A percentile compares a stretch with the other conserved stretches of the same genome.
These are phyloP conservation scores for Heteromyza rotundicornis DNA, from an alignment of 2,888 invertebrate species.

Conservation along the genomic window DNA sequence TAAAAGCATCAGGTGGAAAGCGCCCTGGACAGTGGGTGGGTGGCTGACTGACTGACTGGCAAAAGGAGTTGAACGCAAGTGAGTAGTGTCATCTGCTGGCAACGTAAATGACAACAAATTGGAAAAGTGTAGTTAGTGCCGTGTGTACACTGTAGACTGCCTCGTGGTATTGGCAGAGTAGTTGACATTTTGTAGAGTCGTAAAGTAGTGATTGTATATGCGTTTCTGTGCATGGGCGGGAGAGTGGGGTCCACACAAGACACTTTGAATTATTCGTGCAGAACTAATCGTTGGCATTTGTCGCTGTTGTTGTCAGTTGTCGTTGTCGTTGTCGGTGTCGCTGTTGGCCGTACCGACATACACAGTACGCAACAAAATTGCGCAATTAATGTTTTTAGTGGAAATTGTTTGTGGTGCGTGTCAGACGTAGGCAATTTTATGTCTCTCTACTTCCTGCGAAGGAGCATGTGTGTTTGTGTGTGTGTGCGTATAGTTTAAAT, in stretches of 20 bases:
- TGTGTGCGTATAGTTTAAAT: background rate
- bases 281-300: background rate
- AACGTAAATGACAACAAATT: background rate
- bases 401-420: constrained; percentile 3
- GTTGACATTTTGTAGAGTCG: background rate
- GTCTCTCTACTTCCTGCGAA: no score
- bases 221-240: background rate
- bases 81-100: background rate
- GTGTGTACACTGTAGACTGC: background rate
- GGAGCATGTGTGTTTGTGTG: background rate
- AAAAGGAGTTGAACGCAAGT: background rate
- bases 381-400: constrained; percentile 9
- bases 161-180: background rate
- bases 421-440: background rate
- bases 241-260: background rate
- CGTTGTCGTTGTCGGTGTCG: background rate
- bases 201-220: background rate
- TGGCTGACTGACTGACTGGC: background rate
- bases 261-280: constrained; percentile 1
- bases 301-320: background rate
- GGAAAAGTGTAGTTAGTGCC: no score
- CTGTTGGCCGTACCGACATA: no score
- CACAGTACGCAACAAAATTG: background rate
- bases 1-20: constrained; percentile 36
- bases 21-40: constrained; percentile 10